These are phyloP conservation scores for Microcaecilia unicolor DNA, from an alignment of 2,797 vertebrate species.

Conservation along the genomic window DNA sequence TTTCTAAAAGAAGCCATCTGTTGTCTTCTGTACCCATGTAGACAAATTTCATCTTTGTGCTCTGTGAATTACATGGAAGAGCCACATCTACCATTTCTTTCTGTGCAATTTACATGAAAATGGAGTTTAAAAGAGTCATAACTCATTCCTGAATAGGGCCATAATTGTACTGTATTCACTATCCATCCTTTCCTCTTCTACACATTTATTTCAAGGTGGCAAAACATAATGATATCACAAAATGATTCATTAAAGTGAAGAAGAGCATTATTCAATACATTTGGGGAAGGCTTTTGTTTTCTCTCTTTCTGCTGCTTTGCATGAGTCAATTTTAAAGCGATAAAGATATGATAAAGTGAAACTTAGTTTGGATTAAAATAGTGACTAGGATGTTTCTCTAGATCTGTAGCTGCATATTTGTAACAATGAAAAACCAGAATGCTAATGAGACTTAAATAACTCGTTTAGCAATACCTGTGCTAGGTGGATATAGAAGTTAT, in stretches of 20 bases:
- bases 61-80: too few relatives aligned
- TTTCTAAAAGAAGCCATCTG: too few relatives aligned
- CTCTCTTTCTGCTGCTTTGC: slow-evolving; percentile 10
- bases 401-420: background rate
- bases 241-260: slow-evolving; percentile 2
- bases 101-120: too few relatives aligned
- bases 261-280: slow-evolving; percentile 7
- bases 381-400: background rate
- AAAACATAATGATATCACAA: background rate
- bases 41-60: too few relatives aligned
- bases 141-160: background rate
- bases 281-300: too few relatives aligned
- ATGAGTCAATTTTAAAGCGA: slow-evolving; percentile 5
- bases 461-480: slow-evolving; percentile 30
- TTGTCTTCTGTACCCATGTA: too few relatives aligned
- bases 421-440: slow-evolving; percentile 28
- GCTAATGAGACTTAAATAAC: slow-evolving; percentile 23
- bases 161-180: background rate
- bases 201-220: slow-evolving; percentile 16
- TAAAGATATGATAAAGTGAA: too few relatives aligned
- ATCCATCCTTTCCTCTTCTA: slow-evolving; percentile 15
- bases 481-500: slow-evolving; percentile 5
- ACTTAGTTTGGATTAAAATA: too few relatives aligned
- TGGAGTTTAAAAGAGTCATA: slow-evolving; percentile 11
- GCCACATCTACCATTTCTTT: too few relatives aligned